Conservation (phyloP, 1,140 invertebrate species). For the Drosophila nannoptera region DNA sequence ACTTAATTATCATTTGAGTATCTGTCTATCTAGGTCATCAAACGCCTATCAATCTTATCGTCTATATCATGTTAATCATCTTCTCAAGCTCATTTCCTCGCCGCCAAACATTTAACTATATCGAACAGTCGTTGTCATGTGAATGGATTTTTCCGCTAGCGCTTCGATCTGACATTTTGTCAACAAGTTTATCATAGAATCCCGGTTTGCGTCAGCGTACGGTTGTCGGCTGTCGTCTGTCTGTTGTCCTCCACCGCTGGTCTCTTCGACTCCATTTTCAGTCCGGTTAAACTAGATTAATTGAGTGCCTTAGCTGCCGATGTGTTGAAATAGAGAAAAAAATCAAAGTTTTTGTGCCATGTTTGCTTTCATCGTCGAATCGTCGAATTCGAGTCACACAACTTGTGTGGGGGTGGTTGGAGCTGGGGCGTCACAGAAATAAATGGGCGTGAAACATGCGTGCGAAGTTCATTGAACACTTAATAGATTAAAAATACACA, state of each 20-base stretch:
- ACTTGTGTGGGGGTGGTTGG: constrained; percentile 44
- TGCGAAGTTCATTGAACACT: constrained; percentile 70
- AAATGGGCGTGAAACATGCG: constrained; percentile 46
- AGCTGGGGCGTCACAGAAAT: constrained; percentile 30
- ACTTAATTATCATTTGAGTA: not conserved
- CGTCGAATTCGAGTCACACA: constrained; percentile 64
- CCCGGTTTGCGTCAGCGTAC: constrained; percentile 30
- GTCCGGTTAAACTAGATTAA: constrained; percentile 77
- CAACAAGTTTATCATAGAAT: constrained; percentile 69
- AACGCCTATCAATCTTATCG: not conserved
- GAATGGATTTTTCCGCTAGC: constrained; percentile 18
- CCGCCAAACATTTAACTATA: not conserved
- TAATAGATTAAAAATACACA: constrained; percentile 67
- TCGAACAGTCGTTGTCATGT: constrained; percentile 38
- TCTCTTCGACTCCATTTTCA: constrained; percentile 52
- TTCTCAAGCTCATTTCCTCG: not conserved
- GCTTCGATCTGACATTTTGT: constrained; percentile 56
- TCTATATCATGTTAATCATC: not conserved
- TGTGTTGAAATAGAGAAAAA: constrained; percentile 30
- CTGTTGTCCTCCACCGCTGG: constrained; percentile 16
- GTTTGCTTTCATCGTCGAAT: constrained; percentile 36
- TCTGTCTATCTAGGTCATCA: not conserved
- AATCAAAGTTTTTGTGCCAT: constrained; percentile 39
- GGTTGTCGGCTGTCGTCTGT: not conserved
- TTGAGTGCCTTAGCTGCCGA: constrained; percentile 55